phyloP scores from a whole-genome alignment of 2,113 vertebrate species.

The Ornithorhynchus anatinus region DNA sequence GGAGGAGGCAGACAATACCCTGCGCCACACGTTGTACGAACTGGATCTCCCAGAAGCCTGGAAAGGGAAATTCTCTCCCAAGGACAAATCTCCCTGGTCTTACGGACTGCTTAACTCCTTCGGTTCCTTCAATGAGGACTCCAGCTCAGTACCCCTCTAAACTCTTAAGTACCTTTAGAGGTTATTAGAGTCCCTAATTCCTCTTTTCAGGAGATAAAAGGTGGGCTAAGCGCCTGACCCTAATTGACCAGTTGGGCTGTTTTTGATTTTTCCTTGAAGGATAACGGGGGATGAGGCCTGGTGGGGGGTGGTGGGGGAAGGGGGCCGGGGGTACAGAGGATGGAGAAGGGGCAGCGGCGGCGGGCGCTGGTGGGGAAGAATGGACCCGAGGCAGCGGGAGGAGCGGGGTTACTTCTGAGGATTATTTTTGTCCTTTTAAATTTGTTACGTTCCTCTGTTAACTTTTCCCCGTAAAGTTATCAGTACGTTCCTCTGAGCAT shows the following conservation, averaged over 20 bases:
- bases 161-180: constrained; percentile 59
- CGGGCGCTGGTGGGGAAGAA: neutral
- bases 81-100: too few relatives aligned
- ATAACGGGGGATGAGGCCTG: too few relatives aligned
- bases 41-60: too few relatives aligned
- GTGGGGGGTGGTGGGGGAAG: neutral
- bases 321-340: neutral
- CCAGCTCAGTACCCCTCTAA: constrained; percentile 58
- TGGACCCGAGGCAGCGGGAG: constrained; percentile 2
- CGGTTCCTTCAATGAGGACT: too few relatives aligned
- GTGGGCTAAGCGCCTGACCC: constrained; percentile 51
- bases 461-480: too few relatives aligned
- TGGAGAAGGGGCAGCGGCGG: neutral
- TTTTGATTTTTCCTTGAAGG: constrained; percentile 36
- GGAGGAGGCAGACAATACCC: too few relatives aligned
- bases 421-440: too few relatives aligned
- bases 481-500: too few relatives aligned
- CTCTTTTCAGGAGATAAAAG: constrained; percentile 58
- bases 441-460: too few relatives aligned
- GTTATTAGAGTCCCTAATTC: constrained; percentile 62
- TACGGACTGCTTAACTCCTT: too few relatives aligned
- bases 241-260: constrained; percentile 55
- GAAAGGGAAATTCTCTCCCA: too few relatives aligned
- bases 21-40: too few relatives aligned
- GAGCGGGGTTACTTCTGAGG: constrained; percentile 40